These are phyloP conservation scores for Acanthococcus lagerstroemiae DNA, from an alignment of 2,888 invertebrate species.

Conservation along the genomic window DNA sequence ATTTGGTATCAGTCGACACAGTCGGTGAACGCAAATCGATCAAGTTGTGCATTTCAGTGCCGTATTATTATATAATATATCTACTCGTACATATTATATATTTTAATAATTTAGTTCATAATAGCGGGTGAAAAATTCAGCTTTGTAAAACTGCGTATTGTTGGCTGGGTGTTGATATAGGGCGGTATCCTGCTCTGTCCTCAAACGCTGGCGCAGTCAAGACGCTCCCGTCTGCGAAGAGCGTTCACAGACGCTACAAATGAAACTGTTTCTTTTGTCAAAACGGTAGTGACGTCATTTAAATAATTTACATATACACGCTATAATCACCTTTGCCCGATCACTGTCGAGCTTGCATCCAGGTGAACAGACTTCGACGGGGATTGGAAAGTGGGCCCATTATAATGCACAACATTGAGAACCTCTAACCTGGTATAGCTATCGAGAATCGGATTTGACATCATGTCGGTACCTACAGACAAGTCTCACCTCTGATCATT, in stretches of 20 bases:
- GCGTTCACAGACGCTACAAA: slow-evolving; percentile 84
- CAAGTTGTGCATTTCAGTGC: too few species aligned
- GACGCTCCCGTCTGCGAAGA: slow-evolving; percentile 72
- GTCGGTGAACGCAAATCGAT: too few species aligned
- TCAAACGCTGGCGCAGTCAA: slow-evolving; percentile 72
- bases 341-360: slow-evolving; percentile 6
- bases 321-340: slow-evolving; percentile 24
- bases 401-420: too few species aligned
- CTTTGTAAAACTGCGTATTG: slow-evolving; percentile 18
- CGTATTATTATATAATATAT: too few species aligned
- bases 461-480: too few species aligned
- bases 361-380: background rate
- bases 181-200: slow-evolving; percentile 80
- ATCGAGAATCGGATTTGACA: too few species aligned
- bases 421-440: too few species aligned
- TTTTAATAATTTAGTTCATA: too few species aligned
- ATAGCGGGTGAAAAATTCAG: slow-evolving; percentile 15
- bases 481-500: too few species aligned
- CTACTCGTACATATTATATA: too few species aligned
- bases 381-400: too few species aligned
- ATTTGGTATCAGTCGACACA: too few species aligned
- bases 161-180: slow-evolving; percentile 32
- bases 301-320: slow-evolving; percentile 18
- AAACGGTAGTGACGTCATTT: slow-evolving; percentile 33
- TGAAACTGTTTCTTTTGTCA: slow-evolving; percentile 49